Conservation (phyloP, 1,140 invertebrate genomes). For the Halictus rubicundus region DNA sequence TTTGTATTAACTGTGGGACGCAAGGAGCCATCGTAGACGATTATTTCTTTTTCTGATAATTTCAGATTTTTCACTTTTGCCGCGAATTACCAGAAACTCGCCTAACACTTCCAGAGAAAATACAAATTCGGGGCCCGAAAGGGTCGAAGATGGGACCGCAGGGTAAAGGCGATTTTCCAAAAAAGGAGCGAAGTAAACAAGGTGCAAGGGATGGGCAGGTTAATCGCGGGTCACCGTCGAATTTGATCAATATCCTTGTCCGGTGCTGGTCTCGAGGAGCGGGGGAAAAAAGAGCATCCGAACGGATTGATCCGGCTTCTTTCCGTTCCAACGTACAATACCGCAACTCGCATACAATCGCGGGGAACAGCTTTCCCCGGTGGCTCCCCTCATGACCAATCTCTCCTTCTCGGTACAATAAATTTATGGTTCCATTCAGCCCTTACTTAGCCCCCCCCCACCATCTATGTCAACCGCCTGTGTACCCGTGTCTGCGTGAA, state of each 20-base stretch:
- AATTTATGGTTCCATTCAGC: constrained; percentile 68
- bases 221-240: constrained; percentile 25
- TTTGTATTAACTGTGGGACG: no score
- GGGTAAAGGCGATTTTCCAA: no score
- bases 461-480: no score
- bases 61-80: no score
- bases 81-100: no score
- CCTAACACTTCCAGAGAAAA: no score
- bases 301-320: constrained; percentile 55
- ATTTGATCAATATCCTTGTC: constrained; percentile 34
- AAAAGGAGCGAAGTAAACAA: neutral
- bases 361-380: constrained; percentile 55
- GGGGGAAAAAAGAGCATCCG: constrained; percentile 59
- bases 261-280: no score
- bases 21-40: no score
- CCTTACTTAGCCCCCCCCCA: constrained; percentile 27
- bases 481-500: no score
- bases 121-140: no score
- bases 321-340: constrained; percentile 60
- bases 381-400: constrained; percentile 37
- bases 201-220: neutral
- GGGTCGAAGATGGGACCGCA: no score
- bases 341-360: constrained; percentile 65
- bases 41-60: no score
- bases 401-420: constrained; percentile 62